Evolutionary conservation across 2,113 vertebrate genomes (phyloP), one percentile per base, ranked within the genome.

Genomic region (Mesembrinibis cayennensis): DNA sequence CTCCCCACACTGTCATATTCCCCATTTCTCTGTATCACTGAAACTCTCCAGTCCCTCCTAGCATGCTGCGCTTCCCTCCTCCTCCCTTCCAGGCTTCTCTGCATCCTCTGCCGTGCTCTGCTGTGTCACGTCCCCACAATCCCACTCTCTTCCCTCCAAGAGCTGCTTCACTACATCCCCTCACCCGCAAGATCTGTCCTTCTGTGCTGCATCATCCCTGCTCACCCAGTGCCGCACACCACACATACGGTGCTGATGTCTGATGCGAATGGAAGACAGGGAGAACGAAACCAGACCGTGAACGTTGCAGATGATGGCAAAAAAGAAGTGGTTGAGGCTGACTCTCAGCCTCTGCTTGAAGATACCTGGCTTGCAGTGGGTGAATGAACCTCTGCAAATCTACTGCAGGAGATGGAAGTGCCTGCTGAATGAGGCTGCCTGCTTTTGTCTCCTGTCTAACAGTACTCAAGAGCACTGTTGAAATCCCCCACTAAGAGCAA

Each of bases 231-330:
- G 1, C 53, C 7, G 13, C n/a, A 17, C 50, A 19, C 67, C 82
- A 9, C 3, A 1, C 7, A 0, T 19, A 10, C 1, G 2, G 66
- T 40, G 56, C 72, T 18, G 21, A 18, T 25, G 62, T 32, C 82
- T 89, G 69, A 55, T 0, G 0, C 7, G 3, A 52, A 21, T 6
- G 29, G 79, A 36, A 87, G 63, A 8, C 38, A 8, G 4, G 50
- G 42, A 81, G 38, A 80, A 34, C 29, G 50, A 38, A 89, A 59
- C 18, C 36, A 22, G 52, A 13, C n/a, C 23, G 36, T 3, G 4
- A 34, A 15, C 4, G 4, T 26, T 80, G 86, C 76, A 63, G 86
- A 47, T 80, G 56, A 52, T 70, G 69, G 29, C 27, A 42, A 10
- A 63, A 42, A 61, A 40, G 36, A 34, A 16, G 16, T 7, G 21